These are phyloP conservation scores for Scaptomyza reducta DNA, from an alignment of 2,888 invertebrate species.

Conservation along the genomic window DNA sequence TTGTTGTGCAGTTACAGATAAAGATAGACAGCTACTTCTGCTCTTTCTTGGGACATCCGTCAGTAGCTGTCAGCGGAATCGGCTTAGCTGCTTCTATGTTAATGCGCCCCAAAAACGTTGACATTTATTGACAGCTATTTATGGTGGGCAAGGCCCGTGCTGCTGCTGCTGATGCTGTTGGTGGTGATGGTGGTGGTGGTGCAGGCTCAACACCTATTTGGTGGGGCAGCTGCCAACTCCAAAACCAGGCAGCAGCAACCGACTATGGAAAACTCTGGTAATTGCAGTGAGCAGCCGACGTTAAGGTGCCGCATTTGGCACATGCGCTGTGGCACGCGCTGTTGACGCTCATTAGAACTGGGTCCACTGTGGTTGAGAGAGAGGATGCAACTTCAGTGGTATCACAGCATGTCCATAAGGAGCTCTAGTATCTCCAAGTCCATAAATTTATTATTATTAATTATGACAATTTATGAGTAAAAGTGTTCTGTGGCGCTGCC, in stretches of 20 bases:
- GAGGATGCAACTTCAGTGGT: conserved; percentile 31
- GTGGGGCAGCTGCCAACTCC: conserved; percentile 53
- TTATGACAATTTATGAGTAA: conserved; percentile 77
- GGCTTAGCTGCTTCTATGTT: conserved; percentile 73
- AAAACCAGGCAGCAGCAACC: conserved; percentile 41
- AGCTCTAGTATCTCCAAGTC: conserved; percentile 36
- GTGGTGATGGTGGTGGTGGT: conserved; percentile 13
- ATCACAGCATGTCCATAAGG: conserved; percentile 47
- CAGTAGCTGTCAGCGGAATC: conserved; percentile 67
- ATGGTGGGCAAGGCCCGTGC: conserved; percentile 65
- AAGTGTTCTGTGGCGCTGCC: conserved; percentile 54
- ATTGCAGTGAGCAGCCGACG: conserved; percentile 55
- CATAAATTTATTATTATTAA: conserved; percentile 74
- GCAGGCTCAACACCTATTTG: conserved; percentile 63
- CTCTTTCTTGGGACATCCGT: conserved; percentile 44
- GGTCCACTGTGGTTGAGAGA: conserved; percentile 4
- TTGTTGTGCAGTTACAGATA: conserved; percentile 14
- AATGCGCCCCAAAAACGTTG: conserved; percentile 75
- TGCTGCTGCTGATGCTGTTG: neutral
- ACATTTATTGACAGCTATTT: conserved; percentile 79
- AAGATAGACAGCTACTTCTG: conserved; percentile 20
- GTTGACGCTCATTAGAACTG: conserved; percentile 67
- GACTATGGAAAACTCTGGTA: conserved; percentile 74
- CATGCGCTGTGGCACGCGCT: conserved; percentile 68
- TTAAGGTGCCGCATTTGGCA: conserved; percentile 64